phyloP scores from a whole-genome alignment of 2,113 vertebrate species.

The Campylomormyrus numenius region DNA sequence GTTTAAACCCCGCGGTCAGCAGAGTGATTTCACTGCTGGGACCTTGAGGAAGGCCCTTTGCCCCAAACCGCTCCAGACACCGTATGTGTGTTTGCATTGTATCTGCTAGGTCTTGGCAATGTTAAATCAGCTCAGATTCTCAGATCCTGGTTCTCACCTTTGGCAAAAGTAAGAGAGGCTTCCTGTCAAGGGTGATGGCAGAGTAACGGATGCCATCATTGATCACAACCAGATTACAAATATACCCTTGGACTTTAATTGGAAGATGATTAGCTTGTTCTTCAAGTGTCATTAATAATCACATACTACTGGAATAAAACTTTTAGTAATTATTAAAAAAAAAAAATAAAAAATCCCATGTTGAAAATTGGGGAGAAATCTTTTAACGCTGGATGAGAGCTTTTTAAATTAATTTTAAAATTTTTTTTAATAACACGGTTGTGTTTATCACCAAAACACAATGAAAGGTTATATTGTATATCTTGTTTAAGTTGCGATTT shows the following conservation, averaged over 20 bases:
- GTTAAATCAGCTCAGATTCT: slow-evolving; percentile 51
- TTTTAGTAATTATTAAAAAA: background rate
- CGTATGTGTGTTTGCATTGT: slow-evolving; percentile 40
- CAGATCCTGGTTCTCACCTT: slow-evolving; percentile 20
- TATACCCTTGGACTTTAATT: background rate
- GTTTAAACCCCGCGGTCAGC: background rate
- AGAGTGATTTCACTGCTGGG: background rate
- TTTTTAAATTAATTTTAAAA: background rate
- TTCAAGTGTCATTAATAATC: background rate
- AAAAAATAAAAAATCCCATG: too few species aligned
- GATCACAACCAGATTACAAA: background rate
- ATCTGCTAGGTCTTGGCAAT: slow-evolving; percentile 67
- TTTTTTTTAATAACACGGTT: background rate
- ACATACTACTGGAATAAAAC: background rate
- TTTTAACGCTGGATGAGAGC: too few species aligned
- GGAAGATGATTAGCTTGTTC: background rate
- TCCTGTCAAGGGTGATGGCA: slow-evolving; percentile 42
- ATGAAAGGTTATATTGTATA: background rate
- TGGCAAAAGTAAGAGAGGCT: slow-evolving; percentile 46
- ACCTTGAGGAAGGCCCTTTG: background rate
- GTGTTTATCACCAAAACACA: background rate
- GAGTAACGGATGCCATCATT: background rate
- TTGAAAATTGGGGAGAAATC: too few species aligned
- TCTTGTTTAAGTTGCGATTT: background rate
- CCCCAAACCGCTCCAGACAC: slow-evolving; percentile 24